phyloP scores from a whole-genome alignment of 2,888 invertebrate genomes.

The Trichogramma dendrolimi region DNA sequence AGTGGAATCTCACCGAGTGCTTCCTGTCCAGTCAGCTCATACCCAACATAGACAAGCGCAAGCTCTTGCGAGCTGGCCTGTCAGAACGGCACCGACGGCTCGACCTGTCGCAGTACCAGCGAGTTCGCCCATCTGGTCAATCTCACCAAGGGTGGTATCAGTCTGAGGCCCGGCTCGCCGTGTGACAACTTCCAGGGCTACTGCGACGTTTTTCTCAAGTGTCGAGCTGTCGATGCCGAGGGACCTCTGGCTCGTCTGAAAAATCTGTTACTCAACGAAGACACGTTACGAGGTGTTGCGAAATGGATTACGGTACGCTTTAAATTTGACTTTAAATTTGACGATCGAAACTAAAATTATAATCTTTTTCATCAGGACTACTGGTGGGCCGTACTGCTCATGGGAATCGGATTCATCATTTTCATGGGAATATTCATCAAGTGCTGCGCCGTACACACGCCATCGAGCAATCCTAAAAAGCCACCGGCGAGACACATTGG shows the following conservation, averaged over 20 bases:
- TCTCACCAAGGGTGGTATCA: slow-evolving; percentile 76
- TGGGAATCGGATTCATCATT: slow-evolving; percentile 86
- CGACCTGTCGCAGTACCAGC: slow-evolving; percentile 79
- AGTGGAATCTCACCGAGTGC: slow-evolving; percentile 92
- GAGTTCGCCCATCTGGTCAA: slow-evolving; percentile 74
- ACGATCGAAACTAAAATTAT: background rate
- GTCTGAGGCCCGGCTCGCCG: slow-evolving; percentile 90
- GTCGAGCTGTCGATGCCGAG: slow-evolving; percentile 97
- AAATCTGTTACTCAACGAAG: slow-evolving; percentile 87
- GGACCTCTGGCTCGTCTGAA: slow-evolving; percentile 95
- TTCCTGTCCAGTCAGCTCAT: slow-evolving; percentile 80
- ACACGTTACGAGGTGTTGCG: slow-evolving; percentile 81
- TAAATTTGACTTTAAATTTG: slow-evolving; percentile 37
- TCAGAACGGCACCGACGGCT: slow-evolving; percentile 72
- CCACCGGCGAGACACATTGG: slow-evolving; percentile 90
- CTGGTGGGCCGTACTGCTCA: slow-evolving; percentile 93
- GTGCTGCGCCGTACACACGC: slow-evolving; percentile 99
- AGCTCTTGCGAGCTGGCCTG: slow-evolving; percentile 98
- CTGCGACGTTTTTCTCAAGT: slow-evolving; percentile 98
- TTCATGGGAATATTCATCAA: slow-evolving; percentile 98
- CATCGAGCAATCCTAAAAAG: slow-evolving; percentile 96
- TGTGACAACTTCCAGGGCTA: slow-evolving; percentile 99
- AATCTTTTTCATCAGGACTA: slow-evolving; percentile 59
- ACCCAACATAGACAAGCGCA: slow-evolving; percentile 71
- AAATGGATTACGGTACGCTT: slow-evolving; percentile 91